These are phyloP conservation scores for Pyrocephalus nanus DNA, from an alignment of 2,797 vertebrate genomes.

Conservation along the genomic window DNA sequence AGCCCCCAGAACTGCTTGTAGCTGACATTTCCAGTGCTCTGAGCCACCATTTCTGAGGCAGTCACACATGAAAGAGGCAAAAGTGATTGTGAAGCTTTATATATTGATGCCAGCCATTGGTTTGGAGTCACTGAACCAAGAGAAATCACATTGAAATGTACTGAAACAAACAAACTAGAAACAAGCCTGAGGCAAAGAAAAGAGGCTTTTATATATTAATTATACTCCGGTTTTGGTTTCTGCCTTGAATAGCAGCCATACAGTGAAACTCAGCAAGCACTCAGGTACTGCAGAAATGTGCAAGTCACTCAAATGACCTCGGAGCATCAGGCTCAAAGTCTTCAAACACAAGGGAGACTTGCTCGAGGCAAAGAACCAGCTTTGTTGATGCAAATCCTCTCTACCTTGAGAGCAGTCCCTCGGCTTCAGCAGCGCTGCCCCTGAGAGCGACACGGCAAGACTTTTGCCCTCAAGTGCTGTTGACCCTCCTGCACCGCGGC, in stretches of 20 bases:
- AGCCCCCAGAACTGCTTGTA: neutral
- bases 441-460: accelerated
- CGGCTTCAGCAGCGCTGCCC: accelerated
- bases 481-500: accelerated
- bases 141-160: conserved; percentile 50
- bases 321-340: neutral
- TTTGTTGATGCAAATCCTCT: conserved; percentile 42
- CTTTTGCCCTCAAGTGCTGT: neutral
- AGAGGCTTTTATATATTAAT: conserved; percentile 59
- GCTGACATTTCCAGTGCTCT: neutral
- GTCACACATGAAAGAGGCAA: conserved; percentile 19
- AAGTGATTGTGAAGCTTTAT: conserved; percentile 1
- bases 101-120: conserved; percentile 57
- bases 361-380: conserved; percentile 16
- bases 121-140: conserved; percentile 51
- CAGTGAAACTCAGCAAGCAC: conserved; percentile 43
- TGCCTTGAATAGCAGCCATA: conserved; percentile 41
- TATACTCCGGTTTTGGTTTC: conserved; percentile 29
- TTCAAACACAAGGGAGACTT: conserved; percentile 2
- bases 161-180: conserved; percentile 62
- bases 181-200: conserved; percentile 47
- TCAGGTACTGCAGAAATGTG: conserved; percentile 25
- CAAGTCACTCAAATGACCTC: conserved; percentile 29
- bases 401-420: neutral
- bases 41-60: conserved; percentile 25